These are phyloP conservation scores for Trachymyrmex septentrionalis DNA, from an alignment of 1,140 invertebrate species.

Conservation along the genomic window DNA sequence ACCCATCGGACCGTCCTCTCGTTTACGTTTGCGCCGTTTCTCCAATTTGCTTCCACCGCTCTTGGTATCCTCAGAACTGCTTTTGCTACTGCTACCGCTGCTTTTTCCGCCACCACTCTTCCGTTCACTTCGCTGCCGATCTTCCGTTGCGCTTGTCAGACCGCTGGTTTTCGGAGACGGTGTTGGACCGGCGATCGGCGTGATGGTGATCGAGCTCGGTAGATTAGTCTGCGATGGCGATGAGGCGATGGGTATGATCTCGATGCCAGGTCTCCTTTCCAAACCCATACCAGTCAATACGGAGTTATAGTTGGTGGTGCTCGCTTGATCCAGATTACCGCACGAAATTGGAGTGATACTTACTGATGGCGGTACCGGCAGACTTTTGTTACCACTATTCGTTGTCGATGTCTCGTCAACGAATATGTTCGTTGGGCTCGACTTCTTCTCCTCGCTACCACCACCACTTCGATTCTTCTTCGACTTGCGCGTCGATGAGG, in stretches of 20 bases:
- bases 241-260: slow-evolving; percentile 92
- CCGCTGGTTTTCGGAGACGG: slow-evolving; percentile 75
- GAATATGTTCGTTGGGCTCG: slow-evolving; percentile 83
- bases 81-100: slow-evolving; percentile 78
- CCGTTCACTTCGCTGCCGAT: slow-evolving; percentile 87
- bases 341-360: slow-evolving; percentile 92
- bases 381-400: slow-evolving; percentile 6
- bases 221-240: slow-evolving; percentile 88
- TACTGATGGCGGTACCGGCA: slow-evolving; percentile 89
- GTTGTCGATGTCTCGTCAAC: slow-evolving; percentile 83
- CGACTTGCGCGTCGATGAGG: slow-evolving; percentile 74
- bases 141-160: slow-evolving; percentile 87
- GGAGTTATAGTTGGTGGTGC: slow-evolving; percentile 88
- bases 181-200: slow-evolving; percentile 89
- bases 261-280: slow-evolving; percentile 91
- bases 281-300: slow-evolving; percentile 89
- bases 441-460: slow-evolving; percentile 80
- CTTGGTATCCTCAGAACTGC: slow-evolving; percentile 80
- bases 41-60: slow-evolving; percentile 88
- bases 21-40: slow-evolving; percentile 92
- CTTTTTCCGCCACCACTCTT: slow-evolving; percentile 88
- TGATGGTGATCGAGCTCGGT: slow-evolving; percentile 94
- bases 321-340: slow-evolving; percentile 78
- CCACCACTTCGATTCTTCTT: slow-evolving; percentile 77
- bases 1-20: slow-evolving; percentile 93